Base-by-base conservation (phyloP, 2,888 invertebrate species). In the Xestobium rufovillosum region DNA sequence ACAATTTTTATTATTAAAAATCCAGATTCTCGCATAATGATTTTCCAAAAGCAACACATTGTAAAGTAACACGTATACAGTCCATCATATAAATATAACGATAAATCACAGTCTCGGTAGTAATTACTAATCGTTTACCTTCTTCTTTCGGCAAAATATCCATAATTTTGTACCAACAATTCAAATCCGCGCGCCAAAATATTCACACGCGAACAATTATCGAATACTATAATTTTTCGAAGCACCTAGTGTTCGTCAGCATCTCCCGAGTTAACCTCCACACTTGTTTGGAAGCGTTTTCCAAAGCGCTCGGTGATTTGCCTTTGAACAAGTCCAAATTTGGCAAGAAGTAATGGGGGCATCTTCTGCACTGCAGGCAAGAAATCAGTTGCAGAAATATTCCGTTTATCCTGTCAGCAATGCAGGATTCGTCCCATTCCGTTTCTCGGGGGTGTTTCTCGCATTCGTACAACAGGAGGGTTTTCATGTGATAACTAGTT, bases 301-400 rank as follows among this genome's bases (percentile, higher is more conserved):
- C 87, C 57, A 88, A 65, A 3, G 80, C 76, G 44, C 78, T 76
- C 2, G 80, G 77, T 27, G 81, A 77, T 60, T 85, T 84, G 16
- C 85, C 86, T 56, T 83, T 81, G 63, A 89, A 83, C 31, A 88
- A 69, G 63, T 88, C 86, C 51, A 89, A 67, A 56, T 80, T 81
- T 1, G 88, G 86, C 31, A 89, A 68, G 61, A 88, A 88, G 60
- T 88, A 88, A 61, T 89, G 87, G 1, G 87, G 85, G 62, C 88
- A 89, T 39, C 84, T 69, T 31, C 83, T 74, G 56, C 86, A 88
- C 64, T 89, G 88, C 34, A 89, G 71, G 58, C 86, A 88, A 12
- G 85, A 85, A 49, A 89, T 88, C 38, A 89, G 69, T 62, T 89
- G 88, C 38, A 89, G 69, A 15, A 86, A 75, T 41, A 89, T 84